These are phyloP conservation scores for Drosophila triauraria DNA, from an alignment of 1,140 invertebrate genomes.

Conservation along the genomic window DNA sequence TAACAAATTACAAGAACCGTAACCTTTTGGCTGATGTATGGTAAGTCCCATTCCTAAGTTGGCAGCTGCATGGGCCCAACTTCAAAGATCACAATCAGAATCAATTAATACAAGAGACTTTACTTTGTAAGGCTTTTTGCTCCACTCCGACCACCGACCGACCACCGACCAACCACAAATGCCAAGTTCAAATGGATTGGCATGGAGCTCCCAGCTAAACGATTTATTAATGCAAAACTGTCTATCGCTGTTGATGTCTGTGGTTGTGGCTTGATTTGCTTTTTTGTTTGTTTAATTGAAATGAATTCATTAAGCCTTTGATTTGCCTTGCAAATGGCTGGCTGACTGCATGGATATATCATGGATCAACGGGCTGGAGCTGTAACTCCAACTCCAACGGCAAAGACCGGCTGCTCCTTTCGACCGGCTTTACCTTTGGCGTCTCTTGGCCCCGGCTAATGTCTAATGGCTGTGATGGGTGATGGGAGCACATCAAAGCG, in stretches of 20 bases:
- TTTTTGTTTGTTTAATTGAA: constrained; percentile 76
- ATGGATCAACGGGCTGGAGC: constrained; percentile 34
- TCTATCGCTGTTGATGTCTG: constrained; percentile 58
- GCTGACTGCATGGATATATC: constrained; percentile 28
- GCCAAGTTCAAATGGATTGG: constrained; percentile 63
- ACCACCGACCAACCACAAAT: constrained; percentile 33
- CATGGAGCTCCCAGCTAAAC: constrained; percentile 68
- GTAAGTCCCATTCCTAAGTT: constrained; percentile 26
- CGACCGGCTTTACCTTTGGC: constrained; percentile 65
- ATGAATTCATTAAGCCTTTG: constrained; percentile 81
- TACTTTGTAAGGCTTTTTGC: constrained; percentile 28
- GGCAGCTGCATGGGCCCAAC: constrained; percentile 41
- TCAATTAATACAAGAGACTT: constrained; percentile 45
- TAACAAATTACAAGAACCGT: constrained; percentile 35
- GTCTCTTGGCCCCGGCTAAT: constrained; percentile 42
- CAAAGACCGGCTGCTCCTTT: constrained; percentile 41
- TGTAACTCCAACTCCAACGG: neutral
- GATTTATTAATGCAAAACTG: constrained; percentile 76
- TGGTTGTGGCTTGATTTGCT: constrained; percentile 55
- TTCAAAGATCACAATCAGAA: constrained; percentile 50
- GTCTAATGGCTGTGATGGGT: constrained; percentile 19
- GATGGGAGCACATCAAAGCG: constrained; percentile 68
- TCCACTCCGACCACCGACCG: constrained; percentile 4
- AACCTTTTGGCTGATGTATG: constrained; percentile 29
- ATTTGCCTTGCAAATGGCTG: constrained; percentile 78